phyloP scores from a whole-genome alignment of 2,113 vertebrate species.

The Myotis lucifugus region DNA sequence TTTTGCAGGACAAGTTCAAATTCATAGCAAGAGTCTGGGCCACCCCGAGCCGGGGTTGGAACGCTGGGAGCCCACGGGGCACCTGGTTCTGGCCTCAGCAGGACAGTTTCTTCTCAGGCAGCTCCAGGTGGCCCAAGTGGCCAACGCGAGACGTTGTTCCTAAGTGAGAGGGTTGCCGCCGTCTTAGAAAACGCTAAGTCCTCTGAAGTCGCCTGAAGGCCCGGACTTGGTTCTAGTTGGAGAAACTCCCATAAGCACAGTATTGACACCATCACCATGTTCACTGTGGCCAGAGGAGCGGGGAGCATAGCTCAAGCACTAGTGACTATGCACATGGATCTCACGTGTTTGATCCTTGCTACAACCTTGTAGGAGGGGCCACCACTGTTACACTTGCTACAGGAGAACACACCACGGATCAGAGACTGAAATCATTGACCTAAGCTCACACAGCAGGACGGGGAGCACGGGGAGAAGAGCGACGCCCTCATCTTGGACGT shows the following conservation, averaged over 20 bases:
- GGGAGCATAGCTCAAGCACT: background rate
- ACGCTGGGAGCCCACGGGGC: background rate
- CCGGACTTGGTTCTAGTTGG: background rate
- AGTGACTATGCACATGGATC: no score
- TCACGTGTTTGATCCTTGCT: background rate
- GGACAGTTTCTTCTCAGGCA: background rate
- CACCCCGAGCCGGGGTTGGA: background rate
- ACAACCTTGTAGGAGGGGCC: background rate
- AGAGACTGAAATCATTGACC: background rate
- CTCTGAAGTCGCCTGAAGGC: background rate
- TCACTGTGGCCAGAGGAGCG: background rate
- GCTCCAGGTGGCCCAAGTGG: background rate
- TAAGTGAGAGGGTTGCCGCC: background rate
- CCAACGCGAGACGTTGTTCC: background rate
- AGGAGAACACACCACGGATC: background rate
- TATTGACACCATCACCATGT: no score
- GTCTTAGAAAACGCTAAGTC: background rate
- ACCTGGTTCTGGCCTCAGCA: background rate
- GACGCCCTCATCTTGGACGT: background rate
- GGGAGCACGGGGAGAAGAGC: background rate
- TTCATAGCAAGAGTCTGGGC: constrained; percentile 67
- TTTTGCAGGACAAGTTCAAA: constrained; percentile 82
- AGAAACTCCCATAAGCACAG: background rate
- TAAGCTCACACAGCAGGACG: background rate
- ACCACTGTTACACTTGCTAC: background rate